Evolutionary conservation across 2,888 invertebrate genomes (phyloP), one percentile per base, ranked within the genome.

Genomic region (Helobdella robusta): DNA sequence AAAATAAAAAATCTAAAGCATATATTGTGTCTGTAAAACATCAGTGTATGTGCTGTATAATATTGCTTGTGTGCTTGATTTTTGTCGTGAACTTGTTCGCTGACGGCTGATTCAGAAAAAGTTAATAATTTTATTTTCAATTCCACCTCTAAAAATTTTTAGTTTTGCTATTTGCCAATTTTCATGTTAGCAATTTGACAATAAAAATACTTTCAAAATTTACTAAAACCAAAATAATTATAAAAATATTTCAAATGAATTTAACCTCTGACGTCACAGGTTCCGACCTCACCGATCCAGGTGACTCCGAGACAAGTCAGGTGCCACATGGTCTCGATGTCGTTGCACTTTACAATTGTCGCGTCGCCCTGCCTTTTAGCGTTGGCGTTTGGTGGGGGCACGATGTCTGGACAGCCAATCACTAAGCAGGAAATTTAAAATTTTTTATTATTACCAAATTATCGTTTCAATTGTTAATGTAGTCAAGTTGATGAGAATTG

Each of bases 401-500:
- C 56, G 30, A 46, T 2, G 62, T 66, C 66, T 15, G 62, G 56
- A 48, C 68, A 68, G 15, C 68, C 68, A n/a, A 65, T 59, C 23
- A 64, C 67, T 67, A 54, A 30, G 18, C n/a, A n/a, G n/a, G n/a
- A n/a, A n/a, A n/a, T n/a, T n/a, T 15, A 11, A 15, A 15, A 44
- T 15, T 44, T 44, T 11, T 11, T 18, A 15, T 11, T 18, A 44
- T 18, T 44, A 44, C 15, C 15, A 44, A 15, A 44, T 44, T 15
- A 44, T 15, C 11, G 11, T 18, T 15, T 44, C 18, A 44, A 44
- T 44, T 18, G 18, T 44, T 44, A 44, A 15, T 44, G 18, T 18
- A 44, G 23, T 8, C 52, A 50, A 56, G 44, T 40, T 40, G 44
- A 40, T 11, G n/a, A 40, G 44, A 56, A 30, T n/a, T 30, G 25